Evolutionary conservation across 2,888 invertebrate species (phyloP), one percentile per base, ranked within the genome.

Genomic region (Agrotis clavis): DNA sequence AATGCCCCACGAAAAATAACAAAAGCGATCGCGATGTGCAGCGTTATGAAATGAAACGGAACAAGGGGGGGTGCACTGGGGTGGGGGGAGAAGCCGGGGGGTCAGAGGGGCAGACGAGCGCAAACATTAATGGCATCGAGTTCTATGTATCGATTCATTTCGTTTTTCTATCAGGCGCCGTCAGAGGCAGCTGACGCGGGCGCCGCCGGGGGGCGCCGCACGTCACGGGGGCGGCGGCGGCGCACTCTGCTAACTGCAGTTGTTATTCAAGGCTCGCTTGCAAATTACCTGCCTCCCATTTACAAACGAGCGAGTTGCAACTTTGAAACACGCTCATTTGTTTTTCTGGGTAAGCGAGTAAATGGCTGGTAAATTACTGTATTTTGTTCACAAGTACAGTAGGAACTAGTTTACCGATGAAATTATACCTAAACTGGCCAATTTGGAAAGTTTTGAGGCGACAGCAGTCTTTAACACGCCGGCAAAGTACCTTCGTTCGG

Each of bases 91-190:
- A 7, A 35, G 35, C 35, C 35, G 59, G 61, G 7, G 35, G 51
- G 16, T 54, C 67, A 53, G 71, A 67, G 78, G 72, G 67, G 66
- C 68, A 81, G 77, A 74, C 78, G 84, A 77, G 71, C 67, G 74
- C 84, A 77, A 83, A 76, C 83, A 79, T 82, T 83, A 84, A 87
- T 87, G 85, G 84, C 75, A 66, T 67, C 67, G 65, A 71, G 73
- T 79, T 16, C 76, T 77, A 77, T 86, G 85, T 85, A 90, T 89
- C 87, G 89, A 89, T 88, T 88, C 84, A 78, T 83, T 86, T 82
- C 80, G 81, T 87, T 91, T 91, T 91, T 89, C 88, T 89, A 90
- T 90, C 87, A 87, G 77, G 76, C 77, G 86, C 89, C 86, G 91
- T 91, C 92, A 85, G 70, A 35, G 67, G 87, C 93, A 92, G 91